Conservation (phyloP, 2,113 vertebrate species). For the Corythornis madagascariensis region DNA sequence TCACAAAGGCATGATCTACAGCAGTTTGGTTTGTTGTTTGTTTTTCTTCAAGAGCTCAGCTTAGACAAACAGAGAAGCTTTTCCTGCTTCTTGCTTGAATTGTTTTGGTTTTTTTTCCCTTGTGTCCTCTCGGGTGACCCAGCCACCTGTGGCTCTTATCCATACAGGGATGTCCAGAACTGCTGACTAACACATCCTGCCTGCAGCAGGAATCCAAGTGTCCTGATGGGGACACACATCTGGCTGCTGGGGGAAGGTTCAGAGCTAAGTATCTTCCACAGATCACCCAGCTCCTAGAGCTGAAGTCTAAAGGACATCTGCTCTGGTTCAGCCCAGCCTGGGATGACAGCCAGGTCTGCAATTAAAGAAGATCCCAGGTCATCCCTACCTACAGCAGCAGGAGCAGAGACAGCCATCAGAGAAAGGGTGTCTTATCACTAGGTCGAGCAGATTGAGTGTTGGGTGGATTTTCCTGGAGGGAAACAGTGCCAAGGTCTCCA, state of each 20-base stretch:
- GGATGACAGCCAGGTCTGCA: slow-evolving; percentile 26
- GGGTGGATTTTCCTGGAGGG: not conserved
- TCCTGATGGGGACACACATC: not conserved
- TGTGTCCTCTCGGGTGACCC: not conserved
- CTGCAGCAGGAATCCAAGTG: not conserved
- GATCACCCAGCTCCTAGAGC: not conserved
- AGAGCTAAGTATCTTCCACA: not conserved
- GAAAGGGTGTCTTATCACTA: not conserved
- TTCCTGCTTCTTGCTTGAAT: not conserved
- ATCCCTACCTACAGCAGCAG: not conserved
- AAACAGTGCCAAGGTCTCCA: not conserved
- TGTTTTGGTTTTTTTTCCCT: not conserved
- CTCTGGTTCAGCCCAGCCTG: not conserved
- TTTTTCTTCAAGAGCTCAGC: not conserved
- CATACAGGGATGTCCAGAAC: not conserved
- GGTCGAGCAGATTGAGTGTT: not conserved
- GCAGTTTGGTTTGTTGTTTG: not conserved
- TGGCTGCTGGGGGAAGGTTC: not conserved
- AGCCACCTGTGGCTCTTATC: slow-evolving; percentile 18
- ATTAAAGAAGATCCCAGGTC: not conserved
- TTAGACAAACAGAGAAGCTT: slow-evolving; percentile 17
- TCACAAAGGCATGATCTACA: not conserved
- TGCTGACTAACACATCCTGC: not conserved
- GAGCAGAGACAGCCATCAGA: not conserved
- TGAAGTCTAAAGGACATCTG: not conserved